Conservation (phyloP, 1,140 invertebrate genomes). For the Heliothis virescens region DNA sequence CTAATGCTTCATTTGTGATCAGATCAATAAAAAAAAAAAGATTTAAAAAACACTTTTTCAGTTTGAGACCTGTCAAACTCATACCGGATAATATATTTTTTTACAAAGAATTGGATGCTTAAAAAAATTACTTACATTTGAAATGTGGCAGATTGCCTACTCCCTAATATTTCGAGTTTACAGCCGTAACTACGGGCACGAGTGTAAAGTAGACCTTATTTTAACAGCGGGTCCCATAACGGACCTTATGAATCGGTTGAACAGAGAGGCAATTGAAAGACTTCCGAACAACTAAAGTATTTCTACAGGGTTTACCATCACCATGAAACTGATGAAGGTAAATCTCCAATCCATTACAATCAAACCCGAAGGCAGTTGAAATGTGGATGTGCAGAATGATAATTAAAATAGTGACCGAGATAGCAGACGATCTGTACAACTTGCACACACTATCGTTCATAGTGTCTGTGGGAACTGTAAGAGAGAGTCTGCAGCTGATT, state of each 20-base stretch:
- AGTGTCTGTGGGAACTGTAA: slow-evolving; percentile 72
- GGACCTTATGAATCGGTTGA: slow-evolving; percentile 68
- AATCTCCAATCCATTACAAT: not conserved
- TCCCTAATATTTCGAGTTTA: slow-evolving; percentile 76
- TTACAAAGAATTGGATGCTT: slow-evolving; percentile 55
- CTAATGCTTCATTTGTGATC: not conserved
- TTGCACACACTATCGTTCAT: slow-evolving; percentile 75
- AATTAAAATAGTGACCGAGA: slow-evolving; percentile 71
- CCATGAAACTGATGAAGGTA: slow-evolving; percentile 41
- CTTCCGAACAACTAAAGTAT: slow-evolving; percentile 20
- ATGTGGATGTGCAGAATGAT: slow-evolving; percentile 82
- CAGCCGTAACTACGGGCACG: slow-evolving; percentile 73
- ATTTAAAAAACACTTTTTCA: slow-evolving; percentile 45
- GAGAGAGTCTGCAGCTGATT: slow-evolving; percentile 72
- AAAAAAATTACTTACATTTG: slow-evolving; percentile 44
- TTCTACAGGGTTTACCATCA: not conserved
- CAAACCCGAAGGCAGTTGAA: slow-evolving; percentile 40
- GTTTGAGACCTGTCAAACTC: slow-evolving; percentile 53
- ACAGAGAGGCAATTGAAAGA: slow-evolving; percentile 57
- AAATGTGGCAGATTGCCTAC: slow-evolving; percentile 84
- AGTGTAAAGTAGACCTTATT: slow-evolving; percentile 80
- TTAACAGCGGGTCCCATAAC: slow-evolving; percentile 72
- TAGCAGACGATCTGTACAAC: slow-evolving; percentile 76
- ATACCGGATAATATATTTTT: slow-evolving; percentile 37
- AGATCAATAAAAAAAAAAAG: not conserved